phyloP scores from a whole-genome alignment of 2,113 vertebrate species.

The Macaca nemestrina region DNA sequence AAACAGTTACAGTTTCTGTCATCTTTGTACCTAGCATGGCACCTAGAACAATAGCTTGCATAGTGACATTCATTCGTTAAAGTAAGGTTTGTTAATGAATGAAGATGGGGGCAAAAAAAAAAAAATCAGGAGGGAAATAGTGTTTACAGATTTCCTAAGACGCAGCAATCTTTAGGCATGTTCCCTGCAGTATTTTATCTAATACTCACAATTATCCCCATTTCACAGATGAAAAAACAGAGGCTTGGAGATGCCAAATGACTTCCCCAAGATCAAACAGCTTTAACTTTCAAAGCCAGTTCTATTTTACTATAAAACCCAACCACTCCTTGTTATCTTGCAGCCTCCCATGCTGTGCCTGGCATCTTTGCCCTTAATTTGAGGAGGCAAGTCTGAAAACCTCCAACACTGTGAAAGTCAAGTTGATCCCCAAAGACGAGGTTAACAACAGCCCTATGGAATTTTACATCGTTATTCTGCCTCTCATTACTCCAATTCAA shows the following conservation, averaged over 20 bases:
- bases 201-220: neutral
- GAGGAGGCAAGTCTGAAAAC: slow-evolving; percentile 54
- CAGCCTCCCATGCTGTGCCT: neutral
- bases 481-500: slow-evolving; percentile 58
- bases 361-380: slow-evolving; percentile 43
- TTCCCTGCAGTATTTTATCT: neutral
- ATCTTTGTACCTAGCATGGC: neutral
- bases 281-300: neutral
- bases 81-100: slow-evolving; percentile 35
- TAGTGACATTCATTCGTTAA: neutral
- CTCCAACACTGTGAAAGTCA: slow-evolving; percentile 46
- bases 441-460: slow-evolving; percentile 56
- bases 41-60: neutral
- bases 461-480: slow-evolving; percentile 47
- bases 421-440: slow-evolving; percentile 35
- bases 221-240: slow-evolving; percentile 52
- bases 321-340: neutral
- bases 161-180: neutral
- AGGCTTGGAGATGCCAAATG: neutral
- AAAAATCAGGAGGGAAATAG: neutral
- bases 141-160: neutral
- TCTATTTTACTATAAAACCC: neutral
- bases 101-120: neutral
- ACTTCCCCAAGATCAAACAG: neutral
- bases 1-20: neutral